A percentile compares a stretch with the other conserved stretches of the same genome.
phyloP scores from a whole-genome alignment of 2,797 vertebrate species.

The Etheostoma perlongum region DNA sequence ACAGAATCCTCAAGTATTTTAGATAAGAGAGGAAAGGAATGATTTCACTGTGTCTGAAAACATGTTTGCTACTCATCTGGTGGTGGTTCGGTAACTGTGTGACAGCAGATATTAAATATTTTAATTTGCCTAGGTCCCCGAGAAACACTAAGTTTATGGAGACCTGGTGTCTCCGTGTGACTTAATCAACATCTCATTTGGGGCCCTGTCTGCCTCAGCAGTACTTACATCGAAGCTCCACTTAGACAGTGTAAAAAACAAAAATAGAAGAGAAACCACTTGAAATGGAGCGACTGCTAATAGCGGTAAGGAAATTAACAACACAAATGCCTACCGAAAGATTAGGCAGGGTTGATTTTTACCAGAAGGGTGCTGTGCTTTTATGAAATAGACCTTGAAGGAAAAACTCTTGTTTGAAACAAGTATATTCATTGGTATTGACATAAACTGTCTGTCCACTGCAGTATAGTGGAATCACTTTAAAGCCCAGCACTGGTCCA shows the following conservation, averaged over 20 bases:
- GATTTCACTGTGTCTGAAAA: constrained; percentile 10
- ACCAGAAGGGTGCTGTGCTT: constrained; percentile 8
- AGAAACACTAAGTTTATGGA: constrained; percentile 41
- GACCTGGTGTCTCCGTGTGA: constrained; percentile 18
- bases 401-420: constrained; percentile 15
- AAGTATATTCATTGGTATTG: not conserved
- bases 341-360: not conserved
- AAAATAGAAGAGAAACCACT: not conserved
- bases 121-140: constrained; percentile 35
- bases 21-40: not conserved
- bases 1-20: constrained; percentile 16
- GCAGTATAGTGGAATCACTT: constrained; percentile 7
- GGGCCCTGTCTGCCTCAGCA: constrained; percentile 33
- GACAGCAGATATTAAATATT: constrained; percentile 43
- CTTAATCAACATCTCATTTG: constrained; percentile 56
- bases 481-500: constrained; percentile 11
- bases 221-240: constrained; percentile 39
- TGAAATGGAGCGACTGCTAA: constrained; percentile 8
- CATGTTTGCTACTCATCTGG: constrained; percentile 18
- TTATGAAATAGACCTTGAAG: not conserved
- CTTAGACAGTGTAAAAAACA: not conserved
- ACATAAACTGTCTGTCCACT: constrained; percentile 18
- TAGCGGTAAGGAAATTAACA: constrained; percentile 4
- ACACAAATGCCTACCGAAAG: constrained; percentile 1
- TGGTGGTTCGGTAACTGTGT: constrained; percentile 22